Evolutionary conservation across 2,113 vertebrate genomes (phyloP), one percentile per base, ranked within the genome.

Genomic region (Irena cyanogastra): DNA sequence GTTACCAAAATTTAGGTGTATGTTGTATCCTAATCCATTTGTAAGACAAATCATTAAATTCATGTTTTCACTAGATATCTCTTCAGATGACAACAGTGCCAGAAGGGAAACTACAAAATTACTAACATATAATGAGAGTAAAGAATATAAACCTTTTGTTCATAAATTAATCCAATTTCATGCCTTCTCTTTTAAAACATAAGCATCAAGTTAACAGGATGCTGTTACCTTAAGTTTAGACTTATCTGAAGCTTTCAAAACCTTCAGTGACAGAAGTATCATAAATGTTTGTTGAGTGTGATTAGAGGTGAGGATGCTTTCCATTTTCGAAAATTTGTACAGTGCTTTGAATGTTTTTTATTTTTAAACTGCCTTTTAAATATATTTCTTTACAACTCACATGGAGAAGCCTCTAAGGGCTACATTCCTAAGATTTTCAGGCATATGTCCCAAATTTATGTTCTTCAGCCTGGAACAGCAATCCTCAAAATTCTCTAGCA

Each of bases 101-200:
- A 84, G 72, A 95, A 80, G 45, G n/a, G 21, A 87, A 95, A 84
- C 20, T 10, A 74, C 7, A 49, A 81, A 66, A 76, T 61, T 47
- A 87, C 20, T 70, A 2, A 79, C 3, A 1, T 83, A 30, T 49
- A 83, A 53, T 30, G 24, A 83, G 3, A 83, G 19, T 4, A 71
- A 84, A 52, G 19, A 31, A 47, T 64, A 63, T 6, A 52, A 82
- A 74, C 3, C 4, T 79, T 74, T 42, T 76, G 30, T 86, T 86
- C 7, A 68, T 41, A 61, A 83, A 56, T 30, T 70, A 89, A 91
- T 59, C 22, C 16, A 37, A n/a, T 85, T 83, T 77, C 72, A 81
- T 39, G 54, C 14, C 17, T 70, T 81, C 17, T 64, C 42, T 77
- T 56, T 74, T 68, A 70, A 75, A 94, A 90, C 16, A 28, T 28